Conservation (phyloP, 64 coral and sea anemone genomes). For the Orbicella faveolata region DNA sequence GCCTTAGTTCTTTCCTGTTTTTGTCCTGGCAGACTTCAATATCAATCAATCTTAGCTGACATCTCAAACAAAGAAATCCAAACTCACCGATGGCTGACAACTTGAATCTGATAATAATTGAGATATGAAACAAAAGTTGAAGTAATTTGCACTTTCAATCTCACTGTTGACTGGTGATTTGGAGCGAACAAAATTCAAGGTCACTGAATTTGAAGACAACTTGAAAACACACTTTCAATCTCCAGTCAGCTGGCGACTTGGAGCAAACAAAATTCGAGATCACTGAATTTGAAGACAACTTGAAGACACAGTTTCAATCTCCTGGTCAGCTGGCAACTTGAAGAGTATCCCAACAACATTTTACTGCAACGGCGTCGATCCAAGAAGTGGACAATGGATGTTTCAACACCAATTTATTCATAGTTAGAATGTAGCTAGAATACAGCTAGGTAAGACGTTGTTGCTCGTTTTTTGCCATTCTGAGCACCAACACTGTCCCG, state of each 20-base stretch:
- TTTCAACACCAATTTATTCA: not conserved
- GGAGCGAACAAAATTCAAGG: not conserved
- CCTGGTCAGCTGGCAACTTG: no score
- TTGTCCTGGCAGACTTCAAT: constrained; percentile 6
- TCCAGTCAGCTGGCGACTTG: constrained; percentile 18
- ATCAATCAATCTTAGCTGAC: constrained; percentile 3
- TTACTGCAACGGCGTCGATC: not conserved
- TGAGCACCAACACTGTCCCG: constrained; percentile 1
- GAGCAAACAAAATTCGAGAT: not conserved
- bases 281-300: no score
- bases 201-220: not conserved
- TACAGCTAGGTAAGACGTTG: not conserved
- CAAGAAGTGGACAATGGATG: not conserved
- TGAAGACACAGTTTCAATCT: no score
- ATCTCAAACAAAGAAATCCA: constrained; percentile 23
- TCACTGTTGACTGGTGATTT: not conserved
- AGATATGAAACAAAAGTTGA: not conserved
- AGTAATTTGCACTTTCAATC: not conserved
- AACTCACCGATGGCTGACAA: constrained; percentile 27
- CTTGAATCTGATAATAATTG: not conserved
- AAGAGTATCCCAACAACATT: not conserved
- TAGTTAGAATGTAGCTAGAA: not conserved
- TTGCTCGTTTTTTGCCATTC: constrained; percentile 3
- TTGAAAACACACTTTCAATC: constrained; percentile 9
- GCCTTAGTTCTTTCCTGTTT: constrained; percentile 45